Conservation (phyloP, 2,113 vertebrate species). For the Rhegmatorhina hoffmannsi region DNA sequence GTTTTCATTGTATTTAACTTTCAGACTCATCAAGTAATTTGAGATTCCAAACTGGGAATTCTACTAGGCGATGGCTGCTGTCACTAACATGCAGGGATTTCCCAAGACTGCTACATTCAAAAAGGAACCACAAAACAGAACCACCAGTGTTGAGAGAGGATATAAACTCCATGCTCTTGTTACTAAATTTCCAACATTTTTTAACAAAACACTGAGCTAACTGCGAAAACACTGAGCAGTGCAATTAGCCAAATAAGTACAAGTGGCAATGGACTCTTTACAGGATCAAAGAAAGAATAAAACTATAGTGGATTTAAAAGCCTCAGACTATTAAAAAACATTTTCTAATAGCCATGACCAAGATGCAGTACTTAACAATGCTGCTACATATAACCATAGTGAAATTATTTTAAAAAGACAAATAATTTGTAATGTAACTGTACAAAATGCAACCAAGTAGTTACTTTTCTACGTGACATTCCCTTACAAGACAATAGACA, state of each 20-base stretch:
- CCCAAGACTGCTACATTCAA: neutral
- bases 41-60: neutral
- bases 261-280: neutral
- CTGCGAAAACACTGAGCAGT: neutral
- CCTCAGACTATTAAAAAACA: neutral
- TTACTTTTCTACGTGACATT: neutral
- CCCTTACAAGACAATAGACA: neutral
- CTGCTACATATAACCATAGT: neutral
- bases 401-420: neutral
- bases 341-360: neutral
- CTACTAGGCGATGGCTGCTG: neutral
- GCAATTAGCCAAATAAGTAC: constrained; percentile 2
- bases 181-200: neutral
- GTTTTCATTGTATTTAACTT: constrained; percentile 12
- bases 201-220: neutral
- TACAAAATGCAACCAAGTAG: neutral
- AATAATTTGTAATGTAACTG: neutral
- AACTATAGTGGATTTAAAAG: neutral
- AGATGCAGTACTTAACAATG: neutral
- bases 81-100: neutral
- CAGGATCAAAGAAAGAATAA: neutral
- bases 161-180: neutral
- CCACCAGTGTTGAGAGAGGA: neutral
- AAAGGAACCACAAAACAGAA: neutral
- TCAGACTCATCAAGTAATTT: neutral